A percentile compares a stretch with the other conserved stretches of the same genome.
Conservation (phyloP, 2,113 vertebrate genomes). For the Gnathonemus echidnorhynchus region DNA sequence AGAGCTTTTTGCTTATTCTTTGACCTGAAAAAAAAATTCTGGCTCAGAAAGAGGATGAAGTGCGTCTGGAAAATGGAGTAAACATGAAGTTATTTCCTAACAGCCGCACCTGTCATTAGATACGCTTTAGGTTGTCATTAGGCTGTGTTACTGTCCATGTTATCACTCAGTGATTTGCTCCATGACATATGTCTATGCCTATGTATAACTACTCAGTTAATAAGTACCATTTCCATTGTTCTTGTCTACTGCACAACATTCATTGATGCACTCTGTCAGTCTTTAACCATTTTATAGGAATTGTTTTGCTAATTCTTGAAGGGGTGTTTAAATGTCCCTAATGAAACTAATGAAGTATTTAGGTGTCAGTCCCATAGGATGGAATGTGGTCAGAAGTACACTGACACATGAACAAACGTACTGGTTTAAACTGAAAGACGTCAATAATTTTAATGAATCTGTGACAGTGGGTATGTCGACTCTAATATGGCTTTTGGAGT, state of each 20-base stretch:
- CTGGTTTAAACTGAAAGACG: constrained; percentile 18
- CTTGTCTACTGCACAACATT: not conserved
- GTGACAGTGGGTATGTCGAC: constrained; percentile 26
- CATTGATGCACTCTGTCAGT: not conserved
- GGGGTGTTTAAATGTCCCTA: not conserved
- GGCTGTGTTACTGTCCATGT: not conserved
- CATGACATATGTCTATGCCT: not conserved
- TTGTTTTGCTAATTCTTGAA: not conserved
- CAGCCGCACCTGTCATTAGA: not conserved
- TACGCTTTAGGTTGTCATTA: not conserved
- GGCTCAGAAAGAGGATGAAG: constrained; percentile 45
- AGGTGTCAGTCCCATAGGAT: constrained; percentile 13
- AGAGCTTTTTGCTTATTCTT: not conserved
- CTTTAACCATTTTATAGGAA: not conserved
- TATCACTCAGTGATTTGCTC: not conserved
- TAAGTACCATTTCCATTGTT: not conserved
- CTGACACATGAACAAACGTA: not conserved
- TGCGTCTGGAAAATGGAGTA: constrained; percentile 40
- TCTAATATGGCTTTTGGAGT: constrained; percentile 19
- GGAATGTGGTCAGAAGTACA: not conserved
- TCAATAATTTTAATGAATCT: constrained; percentile 42
- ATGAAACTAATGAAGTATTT: not conserved
- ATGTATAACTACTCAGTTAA: not conserved
- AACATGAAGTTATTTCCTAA: not conserved
- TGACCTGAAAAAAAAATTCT: constrained; percentile 48